phyloP scores from a whole-genome alignment of 1,140 invertebrate genomes.

The Diachasmimorpha longicaudata region DNA sequence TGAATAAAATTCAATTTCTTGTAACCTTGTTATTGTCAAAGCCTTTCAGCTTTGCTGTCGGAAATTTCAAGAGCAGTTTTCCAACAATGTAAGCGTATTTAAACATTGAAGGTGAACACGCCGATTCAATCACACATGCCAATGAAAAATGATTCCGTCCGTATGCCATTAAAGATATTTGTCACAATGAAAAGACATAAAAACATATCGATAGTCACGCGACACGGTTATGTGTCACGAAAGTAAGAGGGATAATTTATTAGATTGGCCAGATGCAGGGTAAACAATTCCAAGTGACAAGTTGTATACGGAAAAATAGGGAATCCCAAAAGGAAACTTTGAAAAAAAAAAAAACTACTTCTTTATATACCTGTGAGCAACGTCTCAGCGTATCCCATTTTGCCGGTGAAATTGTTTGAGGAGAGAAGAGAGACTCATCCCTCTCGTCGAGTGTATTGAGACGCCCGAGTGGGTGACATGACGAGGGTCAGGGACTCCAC shows the following conservation, averaged over 20 bases:
- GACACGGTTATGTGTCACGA: constrained; percentile 18
- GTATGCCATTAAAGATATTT: neutral
- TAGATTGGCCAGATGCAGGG: constrained; percentile 48
- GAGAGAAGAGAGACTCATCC: constrained; percentile 5
- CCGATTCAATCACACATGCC: too few species aligned
- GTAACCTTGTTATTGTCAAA: too few species aligned
- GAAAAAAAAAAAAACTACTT: constrained; percentile 4
- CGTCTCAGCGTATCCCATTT: constrained; percentile 10
- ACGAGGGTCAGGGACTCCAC: constrained; percentile 52
- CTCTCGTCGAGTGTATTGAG: constrained; percentile 47
- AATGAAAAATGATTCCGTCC: neutral
- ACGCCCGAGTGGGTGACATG: constrained; percentile 51
- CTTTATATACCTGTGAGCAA: constrained; percentile 13
- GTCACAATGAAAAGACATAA: neutral
- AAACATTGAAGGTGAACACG: too few species aligned
- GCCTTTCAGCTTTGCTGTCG: too few species aligned
- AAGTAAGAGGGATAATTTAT: constrained; percentile 45
- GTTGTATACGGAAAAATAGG: constrained; percentile 29
- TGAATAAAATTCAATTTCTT: too few species aligned
- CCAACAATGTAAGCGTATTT: too few species aligned
- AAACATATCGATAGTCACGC: neutral
- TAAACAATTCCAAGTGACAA: constrained; percentile 36
- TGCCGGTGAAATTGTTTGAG: constrained; percentile 24
- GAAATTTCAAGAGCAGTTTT: too few species aligned
- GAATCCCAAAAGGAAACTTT: constrained; percentile 15